These are phyloP conservation scores for Channallabes apus DNA, from an alignment of 2,797 vertebrate genomes.

Conservation along the genomic window DNA sequence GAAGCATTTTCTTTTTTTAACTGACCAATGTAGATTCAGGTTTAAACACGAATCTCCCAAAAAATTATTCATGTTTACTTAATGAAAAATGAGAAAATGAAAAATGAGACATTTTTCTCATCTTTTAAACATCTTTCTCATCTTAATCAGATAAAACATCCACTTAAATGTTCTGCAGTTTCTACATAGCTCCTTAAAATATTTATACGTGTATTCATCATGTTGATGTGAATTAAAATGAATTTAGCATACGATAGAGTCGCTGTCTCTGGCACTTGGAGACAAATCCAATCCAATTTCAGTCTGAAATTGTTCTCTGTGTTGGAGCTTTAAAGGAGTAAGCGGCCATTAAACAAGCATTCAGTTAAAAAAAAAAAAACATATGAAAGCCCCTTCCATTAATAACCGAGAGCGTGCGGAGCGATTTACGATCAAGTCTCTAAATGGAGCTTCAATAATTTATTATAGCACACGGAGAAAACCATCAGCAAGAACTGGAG, in stretches of 20 bases:
- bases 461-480: slow-evolving; percentile 8
- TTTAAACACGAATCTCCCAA: too few species aligned
- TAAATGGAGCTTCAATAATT: slow-evolving; percentile 21
- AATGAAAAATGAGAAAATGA: background rate
- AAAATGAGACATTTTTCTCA: background rate
- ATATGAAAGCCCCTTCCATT: too few species aligned
- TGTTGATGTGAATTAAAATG: background rate
- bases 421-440: too few species aligned
- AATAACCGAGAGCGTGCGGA: too few species aligned
- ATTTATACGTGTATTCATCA: too few species aligned
- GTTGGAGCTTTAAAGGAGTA: too few species aligned
- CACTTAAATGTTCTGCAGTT: background rate
- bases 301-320: too few species aligned
- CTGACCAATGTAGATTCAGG: background rate
- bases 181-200: background rate
- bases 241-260: background rate
- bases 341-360: too few species aligned
- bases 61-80: background rate
- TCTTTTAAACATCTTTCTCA: background rate
- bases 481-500: background rate
- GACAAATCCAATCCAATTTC: too few species aligned
- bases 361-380: too few species aligned
- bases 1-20: background rate
- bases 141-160: background rate
- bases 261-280: too few species aligned